Percentiles rank a stretch among this genome's conserved stretches.
Conservation (phyloP, 1,140 invertebrate genomes). For the Zaprionus ghesquierei region DNA sequence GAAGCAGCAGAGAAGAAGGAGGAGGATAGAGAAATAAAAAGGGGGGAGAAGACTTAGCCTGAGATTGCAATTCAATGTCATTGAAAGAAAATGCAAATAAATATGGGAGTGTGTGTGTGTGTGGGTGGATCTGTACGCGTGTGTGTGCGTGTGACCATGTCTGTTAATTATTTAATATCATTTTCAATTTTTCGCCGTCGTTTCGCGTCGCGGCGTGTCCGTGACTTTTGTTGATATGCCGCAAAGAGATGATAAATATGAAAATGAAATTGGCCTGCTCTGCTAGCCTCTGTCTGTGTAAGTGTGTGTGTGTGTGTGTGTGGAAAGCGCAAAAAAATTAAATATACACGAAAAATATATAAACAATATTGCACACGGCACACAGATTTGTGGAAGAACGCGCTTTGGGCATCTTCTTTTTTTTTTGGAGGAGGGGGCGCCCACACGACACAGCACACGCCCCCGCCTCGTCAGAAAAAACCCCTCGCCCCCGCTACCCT, state of each 20-base stretch:
- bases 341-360: conserved; percentile 71
- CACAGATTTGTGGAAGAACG: conserved; percentile 12
- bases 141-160: conserved; percentile 34
- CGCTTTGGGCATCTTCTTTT: conserved; percentile 6
- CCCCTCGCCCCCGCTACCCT: background rate
- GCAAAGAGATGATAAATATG: conserved; percentile 70
- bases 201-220: conserved; percentile 61
- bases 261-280: conserved; percentile 64
- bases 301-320: conserved; percentile 21
- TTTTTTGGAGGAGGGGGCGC: conserved; percentile 25
- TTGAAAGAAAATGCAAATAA: conserved; percentile 40
- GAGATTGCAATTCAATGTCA: conserved; percentile 78
- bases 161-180: conserved; percentile 80
- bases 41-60: background rate
- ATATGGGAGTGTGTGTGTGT: conserved; percentile 1
- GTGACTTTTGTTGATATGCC: conserved; percentile 76
- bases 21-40: background rate
- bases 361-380: conserved; percentile 83
- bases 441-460: conserved; percentile 54
- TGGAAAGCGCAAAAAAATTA: conserved; percentile 51
- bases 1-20: background rate
- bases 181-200: conserved; percentile 69
- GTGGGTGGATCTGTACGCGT: conserved; percentile 17
- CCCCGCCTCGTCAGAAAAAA: conserved; percentile 14
- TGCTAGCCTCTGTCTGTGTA: background rate